Conservation (phyloP, 2,113 vertebrate genomes). For the Colossoma macropomum region DNA sequence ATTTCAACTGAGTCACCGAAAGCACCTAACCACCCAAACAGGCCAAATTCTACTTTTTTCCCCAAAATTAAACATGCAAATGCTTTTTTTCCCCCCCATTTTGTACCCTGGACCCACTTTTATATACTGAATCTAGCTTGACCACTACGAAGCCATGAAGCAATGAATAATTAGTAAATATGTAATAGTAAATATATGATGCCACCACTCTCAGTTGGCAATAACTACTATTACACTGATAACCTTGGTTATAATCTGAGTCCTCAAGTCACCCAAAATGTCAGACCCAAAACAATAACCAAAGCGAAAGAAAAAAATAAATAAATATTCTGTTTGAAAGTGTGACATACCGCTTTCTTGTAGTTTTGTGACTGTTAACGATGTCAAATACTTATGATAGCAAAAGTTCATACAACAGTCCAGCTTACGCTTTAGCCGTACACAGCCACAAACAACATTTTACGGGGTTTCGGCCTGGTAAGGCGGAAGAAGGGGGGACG, state of each 20-base stretch:
- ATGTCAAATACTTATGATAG: conserved; percentile 91
- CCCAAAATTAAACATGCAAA: too few species aligned
- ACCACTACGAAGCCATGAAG: too few species aligned
- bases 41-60: not conserved
- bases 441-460: conserved; percentile 86
- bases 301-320: conserved; percentile 82
- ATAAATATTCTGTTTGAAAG: conserved; percentile 85
- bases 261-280: conserved; percentile 30
- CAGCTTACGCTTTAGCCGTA: conserved; percentile 91
- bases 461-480: conserved; percentile 84
- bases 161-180: not conserved
- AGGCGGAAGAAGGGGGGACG: conserved; percentile 84
- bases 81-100: not conserved
- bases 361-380: conserved; percentile 92
- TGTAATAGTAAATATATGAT: not conserved
- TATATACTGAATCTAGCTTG: not conserved
- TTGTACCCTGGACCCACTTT: not conserved
- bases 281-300: conserved; percentile 68
- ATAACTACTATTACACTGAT: not conserved
- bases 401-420: conserved; percentile 95
- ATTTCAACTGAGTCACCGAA: not conserved
- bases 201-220: not conserved
- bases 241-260: not conserved
- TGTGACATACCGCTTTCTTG: conserved; percentile 96
- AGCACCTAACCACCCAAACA: not conserved